Evolutionary conservation across 2,888 invertebrate species (phyloP).

Genomic region (Uloborus plumipes): DNA sequence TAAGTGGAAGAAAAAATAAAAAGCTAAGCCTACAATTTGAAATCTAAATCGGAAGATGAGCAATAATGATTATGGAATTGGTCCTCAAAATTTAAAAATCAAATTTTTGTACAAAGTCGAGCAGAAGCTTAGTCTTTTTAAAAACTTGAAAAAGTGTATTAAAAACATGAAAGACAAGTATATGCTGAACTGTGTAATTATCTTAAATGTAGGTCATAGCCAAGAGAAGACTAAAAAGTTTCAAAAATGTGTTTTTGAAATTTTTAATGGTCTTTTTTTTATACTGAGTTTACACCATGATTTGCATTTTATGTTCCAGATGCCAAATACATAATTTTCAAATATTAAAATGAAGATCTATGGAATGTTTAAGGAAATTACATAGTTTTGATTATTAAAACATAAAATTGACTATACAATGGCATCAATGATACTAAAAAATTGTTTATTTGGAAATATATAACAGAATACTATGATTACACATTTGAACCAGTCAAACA

Average conservation of each 20-base stretch:
- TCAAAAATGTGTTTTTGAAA: slow-evolving; percentile 27
- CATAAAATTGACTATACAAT: slow-evolving; percentile 46
- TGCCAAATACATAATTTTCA: slow-evolving; percentile 40
- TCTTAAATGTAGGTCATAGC: too few relatives aligned
- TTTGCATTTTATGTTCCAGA: slow-evolving; percentile 39
- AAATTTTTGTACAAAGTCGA: too few relatives aligned
- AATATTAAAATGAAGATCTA: slow-evolving; percentile 34
- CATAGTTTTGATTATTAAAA: slow-evolving; percentile 33
- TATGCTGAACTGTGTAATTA: too few relatives aligned
- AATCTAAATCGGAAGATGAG: too few relatives aligned
- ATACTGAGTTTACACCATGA: slow-evolving; percentile 39
- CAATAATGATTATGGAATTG: too few relatives aligned
- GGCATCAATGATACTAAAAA: slow-evolving; percentile 56
- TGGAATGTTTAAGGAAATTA: slow-evolving; percentile 56
- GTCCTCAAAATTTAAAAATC: too few relatives aligned
- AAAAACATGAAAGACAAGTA: too few relatives aligned
- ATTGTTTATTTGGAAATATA: slow-evolving; percentile 44
- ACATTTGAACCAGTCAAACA: slow-evolving; percentile 62
- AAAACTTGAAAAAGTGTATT: too few relatives aligned
- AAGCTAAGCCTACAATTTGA: too few relatives aligned
- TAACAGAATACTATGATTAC: slow-evolving; percentile 45
- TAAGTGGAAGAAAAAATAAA: too few relatives aligned
- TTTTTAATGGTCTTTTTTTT: slow-evolving; percentile 48
- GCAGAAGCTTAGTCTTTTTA: too few relatives aligned
- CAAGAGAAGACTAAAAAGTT: too few relatives aligned